Base-by-base conservation (phyloP, 2,888 invertebrate species). In the Leptinotarsa peninsularis region DNA sequence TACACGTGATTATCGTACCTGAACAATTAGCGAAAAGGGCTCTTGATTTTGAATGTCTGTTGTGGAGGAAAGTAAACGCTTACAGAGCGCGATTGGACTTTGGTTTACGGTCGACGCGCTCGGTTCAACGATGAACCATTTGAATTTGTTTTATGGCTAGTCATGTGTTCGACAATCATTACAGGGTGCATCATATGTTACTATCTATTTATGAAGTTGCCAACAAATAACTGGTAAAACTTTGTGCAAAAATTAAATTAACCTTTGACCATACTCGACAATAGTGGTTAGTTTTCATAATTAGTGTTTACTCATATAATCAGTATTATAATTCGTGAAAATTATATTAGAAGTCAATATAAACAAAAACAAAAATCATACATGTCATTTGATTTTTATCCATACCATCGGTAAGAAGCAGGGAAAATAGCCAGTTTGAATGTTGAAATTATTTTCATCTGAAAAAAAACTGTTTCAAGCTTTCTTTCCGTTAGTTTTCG, bases 1-100 rank as follows among this genome's bases (percentile, higher is more conserved):
- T 82, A 82, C 84, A 86, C 85, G 85, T 85, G 85, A 84, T 83
- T 71, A 75, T 74, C 78, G 72, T 80, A 80, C 82, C 79, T 80
- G 79, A 63, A 72, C 77, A 79, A 81, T 81, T 81, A 77, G 76
- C 77, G 67, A 76, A 78, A 76, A 76, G 73, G 78, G 75, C 73
- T 73, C 13, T 27, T 14, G 50, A 52, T 68, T 68, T 54, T 27
- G 33, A 68, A 68, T 68, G 63, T 63, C 63, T 63, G 63, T 43
- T 63, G 27, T 23, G 2, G 58, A 17, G n/a, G 0, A 43, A 18
- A 18, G 18, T n/a, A 3, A n/a, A n/a, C n/a, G 63, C 2, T n/a
- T n/a, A 43, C n/a, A 7, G 43, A 17, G 43, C 43, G 43, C 63
- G 17, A 43, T 63, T 18, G 68, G 50, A 52, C 27, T 27, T 68